These are phyloP conservation scores for human DNA, from an alignment of 2,113 vertebrate genomes.

Conservation along the genomic window GRCh38 chr5:174064501-174065000, in stretches of 20 bases:
- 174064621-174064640: neutral
- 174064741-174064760: neutral
- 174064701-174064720: neutral
- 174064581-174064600: neutral
- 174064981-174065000: neutral
- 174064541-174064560: neutral
- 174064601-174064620: neutral
- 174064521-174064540: neutral
- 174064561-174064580: neutral
- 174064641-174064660: neutral
- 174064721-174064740: neutral
- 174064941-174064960: neutral
- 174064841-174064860: neutral
- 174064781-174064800: no score
- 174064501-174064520: neutral
- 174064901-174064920: no score
- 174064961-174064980: neutral
- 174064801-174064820: neutral
- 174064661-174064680: neutral
- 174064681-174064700: neutral
- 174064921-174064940: neutral
- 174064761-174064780: neutral
- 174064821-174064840: neutral
- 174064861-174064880: neutral
- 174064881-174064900: neutral